Evolutionary conservation across 2,888 invertebrate species (phyloP), one percentile per base, ranked within the genome.

Genomic region (Heliconius cydno): DNA sequence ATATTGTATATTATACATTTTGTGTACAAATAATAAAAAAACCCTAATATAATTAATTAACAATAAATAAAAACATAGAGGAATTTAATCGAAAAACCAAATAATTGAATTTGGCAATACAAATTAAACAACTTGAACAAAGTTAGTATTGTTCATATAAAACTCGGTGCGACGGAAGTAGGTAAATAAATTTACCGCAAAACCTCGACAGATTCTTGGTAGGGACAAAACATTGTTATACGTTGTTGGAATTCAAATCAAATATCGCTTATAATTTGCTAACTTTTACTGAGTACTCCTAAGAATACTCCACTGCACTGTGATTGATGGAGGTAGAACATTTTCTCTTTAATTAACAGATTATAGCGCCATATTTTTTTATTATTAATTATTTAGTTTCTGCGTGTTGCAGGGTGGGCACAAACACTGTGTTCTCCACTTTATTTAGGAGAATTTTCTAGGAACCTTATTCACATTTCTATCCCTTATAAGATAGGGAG

Each of bases 41-140:
- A 3, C 6, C 0, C 1, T 38, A 38, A 30, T 38, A 68, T 66
- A 38, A 38, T 30, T n/a, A 72, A 34, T 72, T 30, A 34, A 72
- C 34, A 73, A 34, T n/a, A 60, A 73, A 60, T 60, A 73, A 52
- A 46, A 19, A 57, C 22, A 72, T 6, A 22, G 30, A 72, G 34
- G 38, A 72, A 34, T 12, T 72, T 57, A 34, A 72, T 57, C 57
- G 13, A 13, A 57, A 57, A 57, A 34, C 6, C 22, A 72, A 73
- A 73, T 73, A 73, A 73, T 73, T 60, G n/a, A 34, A 57, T 60
- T 73, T 38, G 34, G 34, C 34, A 34, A 73, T 73, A 60, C 38
- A 73, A 73, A 65, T 65, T 65, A 65, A 15, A 30, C n/a, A 65
- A 73, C 34, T 60, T 38, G n/a, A 60, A 22, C 73, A 34, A 73